Evolutionary conservation across 2,797 vertebrate genomes (phyloP).

Genomic region (Syngnathus acus): DNA sequence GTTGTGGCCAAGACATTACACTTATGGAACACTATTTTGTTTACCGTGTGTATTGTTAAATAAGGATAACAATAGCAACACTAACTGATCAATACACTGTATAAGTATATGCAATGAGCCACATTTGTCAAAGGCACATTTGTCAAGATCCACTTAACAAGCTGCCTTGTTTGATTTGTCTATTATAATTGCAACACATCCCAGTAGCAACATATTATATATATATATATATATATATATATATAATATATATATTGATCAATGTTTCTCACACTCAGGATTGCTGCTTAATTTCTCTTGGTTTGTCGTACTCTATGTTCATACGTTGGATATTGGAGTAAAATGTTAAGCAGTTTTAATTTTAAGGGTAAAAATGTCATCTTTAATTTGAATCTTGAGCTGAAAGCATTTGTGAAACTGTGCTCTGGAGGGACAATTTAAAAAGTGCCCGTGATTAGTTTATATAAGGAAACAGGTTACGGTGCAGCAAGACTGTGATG

Average conservation of each 20-base stretch:
- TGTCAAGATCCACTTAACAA: too few species aligned
- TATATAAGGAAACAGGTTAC: not conserved
- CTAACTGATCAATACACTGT: not conserved
- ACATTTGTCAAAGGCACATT: too few species aligned
- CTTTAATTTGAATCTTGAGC: not conserved
- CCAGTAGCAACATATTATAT: not conserved
- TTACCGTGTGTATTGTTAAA: not conserved
- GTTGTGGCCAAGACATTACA: not conserved
- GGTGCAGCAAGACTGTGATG: conserved; percentile 5
- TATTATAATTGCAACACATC: not conserved
- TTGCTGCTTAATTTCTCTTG: not conserved
- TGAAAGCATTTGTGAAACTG: not conserved
- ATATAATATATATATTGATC: not conserved
- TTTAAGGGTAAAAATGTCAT: too few species aligned
- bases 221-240: not conserved
- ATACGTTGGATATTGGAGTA: not conserved
- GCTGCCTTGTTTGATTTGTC: not conserved
- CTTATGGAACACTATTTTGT: not conserved
- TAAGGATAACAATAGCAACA: not conserved
- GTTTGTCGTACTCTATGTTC: not conserved
- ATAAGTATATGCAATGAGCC: too few species aligned
- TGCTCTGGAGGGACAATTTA: not conserved
- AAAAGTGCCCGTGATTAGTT: not conserved
- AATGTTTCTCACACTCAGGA: not conserved
- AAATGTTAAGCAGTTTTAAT: too few species aligned